A percentile compares a stretch with the other conserved stretches of the same genome.
Conservation (phyloP, 2,113 vertebrate species). For the Engraulis encrasicolus region DNA sequence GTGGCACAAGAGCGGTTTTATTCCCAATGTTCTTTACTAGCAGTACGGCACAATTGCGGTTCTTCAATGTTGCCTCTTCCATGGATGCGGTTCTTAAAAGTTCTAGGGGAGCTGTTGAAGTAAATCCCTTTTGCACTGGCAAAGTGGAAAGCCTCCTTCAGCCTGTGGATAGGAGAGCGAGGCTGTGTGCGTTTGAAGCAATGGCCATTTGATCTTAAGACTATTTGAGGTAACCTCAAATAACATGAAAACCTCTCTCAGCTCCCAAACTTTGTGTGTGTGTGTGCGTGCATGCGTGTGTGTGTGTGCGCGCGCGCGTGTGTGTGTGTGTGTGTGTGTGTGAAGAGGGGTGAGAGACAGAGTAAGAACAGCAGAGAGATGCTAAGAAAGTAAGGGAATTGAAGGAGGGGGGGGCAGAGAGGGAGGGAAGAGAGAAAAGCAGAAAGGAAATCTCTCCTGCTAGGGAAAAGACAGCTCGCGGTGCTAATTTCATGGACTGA, state of each 20-base stretch:
- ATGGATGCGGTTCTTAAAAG: too few relatives aligned
- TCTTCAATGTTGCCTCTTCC: background rate
- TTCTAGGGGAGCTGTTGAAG: background rate
- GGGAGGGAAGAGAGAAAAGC: background rate
- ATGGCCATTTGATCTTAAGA: background rate
- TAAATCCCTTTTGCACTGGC: background rate
- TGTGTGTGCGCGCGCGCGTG: too few relatives aligned
- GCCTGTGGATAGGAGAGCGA: background rate
- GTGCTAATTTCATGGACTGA: slow-evolving; percentile 83
- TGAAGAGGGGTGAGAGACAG: slow-evolving; percentile 50
- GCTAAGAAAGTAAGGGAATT: background rate
- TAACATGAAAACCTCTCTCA: slow-evolving; percentile 61
- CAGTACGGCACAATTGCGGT: too few relatives aligned
- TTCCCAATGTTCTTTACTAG: background rate
- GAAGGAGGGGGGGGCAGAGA: background rate
- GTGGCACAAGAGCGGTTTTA: too few relatives aligned
- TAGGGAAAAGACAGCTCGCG: slow-evolving; percentile 73
- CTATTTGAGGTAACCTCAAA: slow-evolving; percentile 60
- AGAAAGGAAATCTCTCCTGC: slow-evolving; percentile 1
- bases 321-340: slow-evolving; percentile 4
- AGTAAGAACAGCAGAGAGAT: background rate
- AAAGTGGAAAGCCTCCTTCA: background rate
- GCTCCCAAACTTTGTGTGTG: slow-evolving; percentile 64
- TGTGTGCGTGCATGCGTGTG: too few relatives aligned
- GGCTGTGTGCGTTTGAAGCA: too few relatives aligned